Conservation (phyloP, 2,888 invertebrate species). For the Theristus sp. region DNA sequence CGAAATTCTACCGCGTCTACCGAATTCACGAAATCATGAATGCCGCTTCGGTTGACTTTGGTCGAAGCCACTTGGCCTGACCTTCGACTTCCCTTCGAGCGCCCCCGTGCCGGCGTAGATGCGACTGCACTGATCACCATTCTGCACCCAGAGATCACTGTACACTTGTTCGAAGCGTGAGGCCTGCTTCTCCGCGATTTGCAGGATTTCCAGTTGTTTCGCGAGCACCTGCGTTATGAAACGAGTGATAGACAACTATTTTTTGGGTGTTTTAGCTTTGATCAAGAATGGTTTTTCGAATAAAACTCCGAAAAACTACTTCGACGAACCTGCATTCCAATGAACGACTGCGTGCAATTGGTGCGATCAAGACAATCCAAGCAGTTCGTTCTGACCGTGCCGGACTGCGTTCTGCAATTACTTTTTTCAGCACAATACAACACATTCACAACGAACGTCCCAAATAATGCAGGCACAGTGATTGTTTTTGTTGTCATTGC, state of each 20-base stretch:
- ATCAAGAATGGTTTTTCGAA: not conserved
- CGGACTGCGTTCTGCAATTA: constrained; percentile 61
- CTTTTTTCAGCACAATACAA: too few relatives aligned
- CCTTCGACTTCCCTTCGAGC: constrained; percentile 58
- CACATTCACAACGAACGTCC: too few relatives aligned
- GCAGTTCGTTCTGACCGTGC: constrained; percentile 84
- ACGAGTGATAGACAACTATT: not conserved
- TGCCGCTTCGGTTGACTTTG: not conserved
- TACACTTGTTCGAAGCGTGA: constrained; percentile 37
- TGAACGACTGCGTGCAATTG: constrained; percentile 86
- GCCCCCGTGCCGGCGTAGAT: constrained; percentile 99
- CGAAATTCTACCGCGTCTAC: too few relatives aligned
- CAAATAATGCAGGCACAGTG: not conserved
- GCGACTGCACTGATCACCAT: constrained; percentile 95
- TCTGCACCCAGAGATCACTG: constrained; percentile 79
- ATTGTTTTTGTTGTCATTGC: too few relatives aligned
- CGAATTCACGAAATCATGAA: not conserved
- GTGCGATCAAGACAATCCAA: constrained; percentile 94
- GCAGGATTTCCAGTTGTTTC: constrained; percentile 40
- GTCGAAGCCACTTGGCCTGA: constrained; percentile 17
- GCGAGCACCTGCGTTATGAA: constrained; percentile 35
- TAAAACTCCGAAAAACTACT: not conserved
- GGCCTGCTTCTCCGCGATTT: constrained; percentile 61
- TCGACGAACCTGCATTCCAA: constrained; percentile 41
- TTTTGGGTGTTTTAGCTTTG: not conserved